A percentile compares a stretch with the other conserved stretches of the same genome.
Conservation (phyloP, 2,797 vertebrate genomes). For the Galagoides demidoff region DNA sequence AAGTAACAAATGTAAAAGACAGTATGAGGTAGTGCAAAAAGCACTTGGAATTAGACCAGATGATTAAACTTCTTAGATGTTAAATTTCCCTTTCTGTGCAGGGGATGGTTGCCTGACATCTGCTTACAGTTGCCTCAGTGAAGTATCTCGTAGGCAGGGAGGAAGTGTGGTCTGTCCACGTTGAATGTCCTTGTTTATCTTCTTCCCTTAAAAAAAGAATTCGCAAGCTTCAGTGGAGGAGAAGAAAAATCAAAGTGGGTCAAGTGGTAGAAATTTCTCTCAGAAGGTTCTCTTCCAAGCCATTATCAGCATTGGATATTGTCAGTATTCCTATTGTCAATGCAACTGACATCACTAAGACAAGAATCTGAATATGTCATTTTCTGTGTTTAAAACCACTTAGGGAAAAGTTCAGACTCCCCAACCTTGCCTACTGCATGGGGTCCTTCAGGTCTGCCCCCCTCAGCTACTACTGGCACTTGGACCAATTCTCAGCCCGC, state of each 20-base stretch:
- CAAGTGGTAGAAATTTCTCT: background rate
- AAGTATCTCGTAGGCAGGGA: background rate
- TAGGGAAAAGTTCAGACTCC: background rate
- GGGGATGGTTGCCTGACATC: background rate
- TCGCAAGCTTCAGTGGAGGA: background rate
- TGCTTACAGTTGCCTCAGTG: constrained; percentile 4
- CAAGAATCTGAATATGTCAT: background rate
- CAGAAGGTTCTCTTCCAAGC: background rate
- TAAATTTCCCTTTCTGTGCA: constrained; percentile 22
- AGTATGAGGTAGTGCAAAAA: constrained; percentile 5
- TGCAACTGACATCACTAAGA: background rate
- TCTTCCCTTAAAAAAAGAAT: constrained; percentile 2
- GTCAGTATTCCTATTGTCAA: background rate
- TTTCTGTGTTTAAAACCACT: background rate
- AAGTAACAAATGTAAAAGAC: constrained; percentile 44
- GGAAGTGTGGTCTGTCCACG: background rate
- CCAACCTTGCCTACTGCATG: background rate
- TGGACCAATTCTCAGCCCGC: background rate
- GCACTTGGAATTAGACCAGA: constrained; percentile 38
- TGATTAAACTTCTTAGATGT: background rate
- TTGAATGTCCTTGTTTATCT: background rate
- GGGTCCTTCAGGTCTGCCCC: background rate
- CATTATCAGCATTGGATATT: background rate
- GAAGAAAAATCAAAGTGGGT: background rate
- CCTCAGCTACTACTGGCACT: background rate